Evolutionary conservation across 2,797 vertebrate genomes (phyloP).

Genomic region (Dendrocincla tyrannina): DNA sequence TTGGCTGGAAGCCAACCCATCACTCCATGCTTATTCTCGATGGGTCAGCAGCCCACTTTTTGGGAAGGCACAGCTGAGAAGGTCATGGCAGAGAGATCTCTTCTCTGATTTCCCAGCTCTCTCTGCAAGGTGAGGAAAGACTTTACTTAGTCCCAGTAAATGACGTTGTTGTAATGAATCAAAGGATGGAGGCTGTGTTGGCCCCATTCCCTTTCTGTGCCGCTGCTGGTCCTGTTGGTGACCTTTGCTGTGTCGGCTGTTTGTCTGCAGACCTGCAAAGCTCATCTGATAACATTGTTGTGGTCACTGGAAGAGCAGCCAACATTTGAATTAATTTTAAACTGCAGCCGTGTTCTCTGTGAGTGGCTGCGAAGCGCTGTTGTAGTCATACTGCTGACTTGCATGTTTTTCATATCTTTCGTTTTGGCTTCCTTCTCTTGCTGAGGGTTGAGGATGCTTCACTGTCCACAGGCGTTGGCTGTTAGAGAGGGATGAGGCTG

Average conservation of each 20-base stretch:
- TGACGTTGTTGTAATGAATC: neutral
- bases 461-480: accelerated
- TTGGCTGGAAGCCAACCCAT: neutral
- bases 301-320: neutral
- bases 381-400: neutral
- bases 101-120: neutral
- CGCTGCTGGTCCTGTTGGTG: neutral
- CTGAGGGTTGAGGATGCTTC: neutral
- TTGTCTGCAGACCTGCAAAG: slow-evolving; percentile 17
- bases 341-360: neutral
- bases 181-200: neutral
- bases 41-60: slow-evolving; percentile 16
- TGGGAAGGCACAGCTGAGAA: neutral
- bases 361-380: neutral
- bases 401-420: neutral
- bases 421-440: neutral
- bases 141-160: neutral
- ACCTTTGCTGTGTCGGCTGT: slow-evolving; percentile 16
- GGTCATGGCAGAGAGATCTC: neutral
- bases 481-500: neutral
- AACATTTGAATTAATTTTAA: neutral
- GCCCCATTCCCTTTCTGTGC: neutral
- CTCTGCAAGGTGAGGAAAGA: neutral
- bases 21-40: neutral
- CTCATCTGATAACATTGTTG: slow-evolving; percentile 43